phyloP scores from a whole-genome alignment of 2,888 invertebrate genomes.

The Drosophila rubida region DNA sequence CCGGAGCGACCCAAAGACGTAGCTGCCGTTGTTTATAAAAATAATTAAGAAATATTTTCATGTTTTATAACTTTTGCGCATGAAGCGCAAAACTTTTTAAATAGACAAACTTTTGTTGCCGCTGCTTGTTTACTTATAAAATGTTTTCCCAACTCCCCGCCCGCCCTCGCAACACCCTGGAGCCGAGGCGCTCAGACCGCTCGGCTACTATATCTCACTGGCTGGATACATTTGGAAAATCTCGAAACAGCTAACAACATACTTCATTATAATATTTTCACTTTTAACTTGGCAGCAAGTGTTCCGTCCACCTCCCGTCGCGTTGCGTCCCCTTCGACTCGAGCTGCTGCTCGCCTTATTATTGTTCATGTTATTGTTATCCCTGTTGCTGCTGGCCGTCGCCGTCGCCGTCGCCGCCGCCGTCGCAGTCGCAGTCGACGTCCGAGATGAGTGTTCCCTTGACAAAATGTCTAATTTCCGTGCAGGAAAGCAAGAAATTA shows the following conservation, averaged over 20 bases:
- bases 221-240: constrained; percentile 71
- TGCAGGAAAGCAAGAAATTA: constrained; percentile 80
- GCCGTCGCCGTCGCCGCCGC: constrained; percentile 13
- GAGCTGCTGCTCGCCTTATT: constrained; percentile 27
- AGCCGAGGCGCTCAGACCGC: not conserved
- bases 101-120: constrained; percentile 78
- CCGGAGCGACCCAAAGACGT: constrained; percentile 27
- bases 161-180: not conserved
- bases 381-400: constrained; percentile 23
- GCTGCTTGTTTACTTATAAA: constrained; percentile 75
- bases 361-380: constrained; percentile 65
- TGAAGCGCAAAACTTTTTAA: constrained; percentile 73
- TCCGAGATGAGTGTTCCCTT: constrained; percentile 71
- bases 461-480: constrained; percentile 82
- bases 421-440: constrained; percentile 27
- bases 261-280: constrained; percentile 80
- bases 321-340: too few relatives aligned
- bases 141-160: constrained; percentile 37
- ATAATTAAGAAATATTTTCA: constrained; percentile 82
- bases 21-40: constrained; percentile 75
- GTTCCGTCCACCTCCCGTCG: not conserved
- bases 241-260: constrained; percentile 77
- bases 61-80: constrained; percentile 78
- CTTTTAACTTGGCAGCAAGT: constrained; percentile 68
- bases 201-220: constrained; percentile 31